Base-by-base conservation (phyloP, 2,888 invertebrate genomes). In the Meloe dianella region DNA sequence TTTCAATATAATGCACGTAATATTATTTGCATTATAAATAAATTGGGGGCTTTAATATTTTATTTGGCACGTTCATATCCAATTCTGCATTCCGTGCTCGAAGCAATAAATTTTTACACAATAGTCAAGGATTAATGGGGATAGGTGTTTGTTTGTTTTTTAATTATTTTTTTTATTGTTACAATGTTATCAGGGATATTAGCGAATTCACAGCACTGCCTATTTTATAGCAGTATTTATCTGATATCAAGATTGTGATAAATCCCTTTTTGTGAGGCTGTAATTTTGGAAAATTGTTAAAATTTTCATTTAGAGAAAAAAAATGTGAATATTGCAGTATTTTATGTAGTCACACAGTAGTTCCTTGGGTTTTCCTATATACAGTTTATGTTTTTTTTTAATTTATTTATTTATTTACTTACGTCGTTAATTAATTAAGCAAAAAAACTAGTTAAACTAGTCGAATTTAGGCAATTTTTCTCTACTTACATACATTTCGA, bases 171-270 rank as follows among this genome's bases (percentile, higher is more conserved):
- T 24, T 24, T 54, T 54, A 54, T 54, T 24, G 20, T 10, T 17
- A 9, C 4, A 47, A 20, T 20, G 10, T 10, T 12, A 54, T 47
- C 47, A 47, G 47, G 54, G 54, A 0, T 54, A 54, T 54, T 54
- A 54, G 12, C 24, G 12, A 54, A 54, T 54, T 54, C 4, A 7
- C 9, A 47, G 20, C 5, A 24, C 12, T 54, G 12, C 12, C 22
- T 12, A 8, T 9, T 20, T 47, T 20, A 17, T 38, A 20, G 54
- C 12, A 12, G 41, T 41, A 41, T 17, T 41, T 41, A 41, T 41
- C 54, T 54, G 12, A 14, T 54, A 24, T 54, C 54, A 54, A 54
- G 24, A 54, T 54, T 54, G 54, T 54, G 54, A 54, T 54, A 54
- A 54, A 41, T 24, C 1, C 10, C 1, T 54, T 54, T 10, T n/a